Evolutionary conservation across 2,797 vertebrate genomes (phyloP).

Genomic region (Gastrophryne carolinensis): DNA sequence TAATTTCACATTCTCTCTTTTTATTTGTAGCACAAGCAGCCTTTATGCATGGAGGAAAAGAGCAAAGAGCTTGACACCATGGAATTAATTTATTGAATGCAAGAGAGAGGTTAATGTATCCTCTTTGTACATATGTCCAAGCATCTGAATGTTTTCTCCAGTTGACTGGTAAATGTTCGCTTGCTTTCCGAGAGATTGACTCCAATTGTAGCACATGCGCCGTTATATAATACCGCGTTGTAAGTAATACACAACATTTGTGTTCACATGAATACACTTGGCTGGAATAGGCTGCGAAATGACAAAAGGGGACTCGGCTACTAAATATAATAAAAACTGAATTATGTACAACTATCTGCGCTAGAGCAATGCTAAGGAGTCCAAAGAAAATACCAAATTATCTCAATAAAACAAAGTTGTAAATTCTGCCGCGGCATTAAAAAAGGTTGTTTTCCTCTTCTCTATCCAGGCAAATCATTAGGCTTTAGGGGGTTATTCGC

Average conservation of each 20-base stretch:
- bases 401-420: not conserved
- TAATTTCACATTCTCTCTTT: conserved; percentile 30
- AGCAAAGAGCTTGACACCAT: conserved; percentile 44
- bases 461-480: too few species aligned
- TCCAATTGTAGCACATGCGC: conserved; percentile 31
- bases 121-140: conserved; percentile 39
- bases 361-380: not conserved
- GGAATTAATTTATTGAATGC: conserved; percentile 53
- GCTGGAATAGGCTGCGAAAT: conserved; percentile 15
- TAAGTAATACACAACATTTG: conserved; percentile 29
- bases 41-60: conserved; percentile 39
- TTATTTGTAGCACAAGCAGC: conserved; percentile 30
- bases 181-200: conserved; percentile 32
- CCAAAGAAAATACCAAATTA: not conserved
- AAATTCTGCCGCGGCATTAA: too few species aligned
- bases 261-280: conserved; percentile 10
- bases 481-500: too few species aligned
- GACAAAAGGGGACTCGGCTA: not conserved
- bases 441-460: too few species aligned
- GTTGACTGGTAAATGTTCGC: conserved; percentile 14
- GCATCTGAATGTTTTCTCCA: not conserved
- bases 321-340: conserved; percentile 29
- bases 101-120: conserved; percentile 49
- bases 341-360: conserved; percentile 31
- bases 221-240: conserved; percentile 25